phyloP scores from a whole-genome alignment of 2,888 invertebrate genomes.

The Patella depressa region DNA sequence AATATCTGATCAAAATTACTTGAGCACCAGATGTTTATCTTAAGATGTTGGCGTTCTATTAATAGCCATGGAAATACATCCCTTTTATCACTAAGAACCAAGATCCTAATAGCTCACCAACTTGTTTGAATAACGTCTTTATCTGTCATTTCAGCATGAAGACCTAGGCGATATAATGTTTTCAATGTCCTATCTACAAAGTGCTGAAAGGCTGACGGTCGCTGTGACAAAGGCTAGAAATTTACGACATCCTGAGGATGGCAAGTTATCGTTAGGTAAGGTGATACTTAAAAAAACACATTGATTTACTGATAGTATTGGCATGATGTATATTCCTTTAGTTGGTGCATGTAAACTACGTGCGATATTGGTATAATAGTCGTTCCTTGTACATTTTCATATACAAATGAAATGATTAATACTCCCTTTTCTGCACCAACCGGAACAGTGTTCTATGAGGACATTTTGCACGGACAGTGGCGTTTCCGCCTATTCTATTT shows the following conservation, averaged over 20 bases:
- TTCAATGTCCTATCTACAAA: slow-evolving; percentile 89
- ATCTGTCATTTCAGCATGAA: slow-evolving; percentile 38
- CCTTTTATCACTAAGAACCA: too few relatives aligned
- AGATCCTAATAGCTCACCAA: too few relatives aligned
- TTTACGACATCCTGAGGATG: slow-evolving; percentile 71
- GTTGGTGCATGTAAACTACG: background rate
- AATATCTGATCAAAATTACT: too few relatives aligned
- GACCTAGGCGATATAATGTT: slow-evolving; percentile 79
- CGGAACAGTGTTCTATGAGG: too few relatives aligned
- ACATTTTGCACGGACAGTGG: too few relatives aligned
- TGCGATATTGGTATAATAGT: too few relatives aligned
- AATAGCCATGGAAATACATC: too few relatives aligned
- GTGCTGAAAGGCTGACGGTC: slow-evolving; percentile 87
- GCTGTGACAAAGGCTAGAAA: slow-evolving; percentile 88
- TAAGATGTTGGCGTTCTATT: too few relatives aligned
- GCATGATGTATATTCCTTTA: background rate
- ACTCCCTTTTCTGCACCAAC: background rate
- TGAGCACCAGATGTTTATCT: too few relatives aligned
- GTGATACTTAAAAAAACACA: slow-evolving; percentile 3
- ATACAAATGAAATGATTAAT: background rate
- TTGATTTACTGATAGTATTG: background rate
- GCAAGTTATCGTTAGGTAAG: slow-evolving; percentile 55
- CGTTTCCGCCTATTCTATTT: too few relatives aligned
- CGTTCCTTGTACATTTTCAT: background rate
- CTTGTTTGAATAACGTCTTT: background rate